phyloP scores from a whole-genome alignment of 2,888 invertebrate genomes.

The Thera britannica region DNA sequence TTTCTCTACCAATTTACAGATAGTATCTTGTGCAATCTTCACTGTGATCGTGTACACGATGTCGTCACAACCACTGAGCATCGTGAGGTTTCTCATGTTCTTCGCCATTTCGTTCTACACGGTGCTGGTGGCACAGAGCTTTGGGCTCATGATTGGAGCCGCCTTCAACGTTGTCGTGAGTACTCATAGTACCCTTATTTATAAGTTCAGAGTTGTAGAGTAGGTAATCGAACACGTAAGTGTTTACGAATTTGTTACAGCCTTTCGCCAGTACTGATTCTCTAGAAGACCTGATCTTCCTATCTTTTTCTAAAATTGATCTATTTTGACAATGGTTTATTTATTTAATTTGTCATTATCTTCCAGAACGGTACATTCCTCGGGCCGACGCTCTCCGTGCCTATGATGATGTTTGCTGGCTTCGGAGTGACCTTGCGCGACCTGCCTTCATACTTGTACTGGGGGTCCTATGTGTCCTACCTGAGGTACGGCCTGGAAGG shows the following conservation, averaged over 20 bases:
- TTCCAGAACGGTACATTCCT: constrained; percentile 96
- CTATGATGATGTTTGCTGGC: constrained; percentile 98
- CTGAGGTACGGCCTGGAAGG: constrained; percentile 96
- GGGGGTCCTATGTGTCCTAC: constrained; percentile 97
- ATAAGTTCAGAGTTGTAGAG: too few relatives aligned
- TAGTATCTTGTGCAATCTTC: constrained; percentile 89
- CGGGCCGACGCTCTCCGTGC: constrained; percentile 95
- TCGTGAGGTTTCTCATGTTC: constrained; percentile 93
- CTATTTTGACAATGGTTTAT: too few relatives aligned
- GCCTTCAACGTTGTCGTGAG: constrained; percentile 93
- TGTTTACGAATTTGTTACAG: too few relatives aligned
- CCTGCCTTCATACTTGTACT: constrained; percentile 93
- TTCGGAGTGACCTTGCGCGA: constrained; percentile 96
- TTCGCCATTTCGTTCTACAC: constrained; percentile 92
- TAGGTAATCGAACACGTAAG: too few relatives aligned
- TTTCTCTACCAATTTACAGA: constrained; percentile 68
- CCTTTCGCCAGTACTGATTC: too few relatives aligned
- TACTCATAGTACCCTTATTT: background rate
- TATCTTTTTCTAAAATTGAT: too few relatives aligned
- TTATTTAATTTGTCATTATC: background rate
- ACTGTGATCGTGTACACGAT: constrained; percentile 92
- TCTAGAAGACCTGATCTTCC: too few relatives aligned
- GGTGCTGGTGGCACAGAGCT: constrained; percentile 95
- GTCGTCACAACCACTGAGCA: constrained; percentile 95
- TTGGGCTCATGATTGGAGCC: constrained; percentile 96